phyloP scores from a whole-genome alignment of 2,113 vertebrate genomes.

The human (Homo sapiens) region DNA sequence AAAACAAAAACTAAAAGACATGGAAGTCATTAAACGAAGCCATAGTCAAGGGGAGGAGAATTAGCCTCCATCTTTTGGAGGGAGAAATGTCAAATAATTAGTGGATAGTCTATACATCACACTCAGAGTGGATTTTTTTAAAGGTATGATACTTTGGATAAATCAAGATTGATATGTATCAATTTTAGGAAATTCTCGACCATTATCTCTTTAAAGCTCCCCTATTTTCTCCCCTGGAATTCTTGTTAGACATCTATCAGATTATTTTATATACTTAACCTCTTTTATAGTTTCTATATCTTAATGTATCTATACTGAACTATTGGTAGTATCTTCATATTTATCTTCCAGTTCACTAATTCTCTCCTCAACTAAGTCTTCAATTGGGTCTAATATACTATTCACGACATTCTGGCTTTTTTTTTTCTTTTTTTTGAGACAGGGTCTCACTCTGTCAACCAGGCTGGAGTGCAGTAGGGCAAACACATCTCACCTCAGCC shows the following conservation, averaged over 20 bases:
- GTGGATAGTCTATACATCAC: not conserved
- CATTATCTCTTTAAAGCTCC: not conserved
- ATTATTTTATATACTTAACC: not conserved
- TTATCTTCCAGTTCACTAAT: not conserved
- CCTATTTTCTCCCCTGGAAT: conserved; percentile 12
- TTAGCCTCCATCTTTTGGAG: not conserved
- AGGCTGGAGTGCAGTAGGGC: too few relatives aligned
- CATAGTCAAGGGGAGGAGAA: not conserved
- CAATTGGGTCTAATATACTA: not conserved
- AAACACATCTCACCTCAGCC: too few relatives aligned
- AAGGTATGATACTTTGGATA: not conserved
- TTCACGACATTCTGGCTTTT: not conserved
- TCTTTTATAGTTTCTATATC: not conserved
- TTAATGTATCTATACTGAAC: not conserved
- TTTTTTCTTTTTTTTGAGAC: not conserved
- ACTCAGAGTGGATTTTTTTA: not conserved
- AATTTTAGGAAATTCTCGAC: conserved; percentile 5
- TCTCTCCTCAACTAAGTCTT: conserved; percentile 17
- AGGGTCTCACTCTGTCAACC: too few relatives aligned
- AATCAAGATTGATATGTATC: not conserved
- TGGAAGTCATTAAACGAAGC: not conserved
- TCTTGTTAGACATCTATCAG: not conserved
- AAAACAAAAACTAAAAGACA: not conserved
- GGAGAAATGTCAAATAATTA: not conserved
- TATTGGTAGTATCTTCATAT: not conserved